phyloP scores from a whole-genome alignment of 1,140 invertebrate species.

The Protaetia brevitarsis region DNA sequence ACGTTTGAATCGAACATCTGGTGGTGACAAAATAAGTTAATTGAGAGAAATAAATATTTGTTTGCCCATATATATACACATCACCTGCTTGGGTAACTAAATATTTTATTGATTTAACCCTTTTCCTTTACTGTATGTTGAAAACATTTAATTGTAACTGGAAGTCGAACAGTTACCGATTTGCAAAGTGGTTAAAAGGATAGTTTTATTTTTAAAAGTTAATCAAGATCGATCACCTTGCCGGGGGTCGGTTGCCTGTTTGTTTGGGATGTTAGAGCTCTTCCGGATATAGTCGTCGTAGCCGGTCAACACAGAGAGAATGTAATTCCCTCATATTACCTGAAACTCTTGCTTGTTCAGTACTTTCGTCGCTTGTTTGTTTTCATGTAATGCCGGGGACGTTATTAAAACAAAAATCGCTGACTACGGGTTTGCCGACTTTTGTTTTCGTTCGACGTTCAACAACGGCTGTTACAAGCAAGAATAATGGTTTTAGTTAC shows the following conservation, averaged over 20 bases:
- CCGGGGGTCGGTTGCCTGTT: background rate
- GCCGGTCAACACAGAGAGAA: conserved; percentile 7
- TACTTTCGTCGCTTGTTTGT: conserved; percentile 3
- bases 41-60: too few relatives aligned
- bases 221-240: conserved; percentile 1
- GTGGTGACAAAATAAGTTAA: too few relatives aligned
- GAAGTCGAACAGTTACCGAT: too few relatives aligned
- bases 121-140: too few relatives aligned
- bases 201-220: background rate
- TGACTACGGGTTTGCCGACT: background rate
- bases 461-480: background rate
- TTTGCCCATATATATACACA: too few relatives aligned
- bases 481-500: conserved; percentile 17
- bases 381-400: conserved; percentile 10
- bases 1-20: too few relatives aligned
- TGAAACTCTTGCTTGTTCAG: conserved; percentile 17
- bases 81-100: too few relatives aligned
- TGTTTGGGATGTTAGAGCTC: conserved; percentile 6
- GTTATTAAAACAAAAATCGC: conserved; percentile 15
- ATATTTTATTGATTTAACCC: too few relatives aligned
- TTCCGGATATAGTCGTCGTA: background rate
- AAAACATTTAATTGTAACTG: too few relatives aligned
- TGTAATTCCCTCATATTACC: conserved; percentile 18
- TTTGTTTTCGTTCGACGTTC: background rate
- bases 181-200: too few relatives aligned